Evolutionary conservation across 2,797 vertebrate genomes (phyloP).

Genomic region (Melanotaenia parkinsoni): DNA sequence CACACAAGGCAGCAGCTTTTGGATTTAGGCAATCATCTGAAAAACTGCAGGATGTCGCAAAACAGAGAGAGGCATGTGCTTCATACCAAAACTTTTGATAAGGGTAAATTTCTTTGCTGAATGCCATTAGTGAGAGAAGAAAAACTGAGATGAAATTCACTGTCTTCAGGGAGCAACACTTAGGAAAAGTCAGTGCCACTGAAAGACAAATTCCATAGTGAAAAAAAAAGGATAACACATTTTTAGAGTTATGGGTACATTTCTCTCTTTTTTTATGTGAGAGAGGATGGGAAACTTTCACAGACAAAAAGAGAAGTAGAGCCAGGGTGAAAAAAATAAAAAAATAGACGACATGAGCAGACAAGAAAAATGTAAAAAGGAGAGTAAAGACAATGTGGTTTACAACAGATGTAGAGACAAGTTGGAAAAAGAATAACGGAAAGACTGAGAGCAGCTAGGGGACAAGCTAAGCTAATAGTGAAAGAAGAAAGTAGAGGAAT

Average conservation of each 20-base stretch:
- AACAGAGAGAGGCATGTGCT: constrained; percentile 15
- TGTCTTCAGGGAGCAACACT: constrained; percentile 1
- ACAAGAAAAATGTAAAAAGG: neutral
- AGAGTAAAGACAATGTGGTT: constrained; percentile 26
- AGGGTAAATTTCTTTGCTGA: constrained; percentile 1
- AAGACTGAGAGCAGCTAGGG: neutral
- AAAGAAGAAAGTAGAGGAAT: constrained; percentile 6
- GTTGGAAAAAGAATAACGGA: constrained; percentile 7
- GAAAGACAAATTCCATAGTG: neutral
- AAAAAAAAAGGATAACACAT: constrained; percentile 14
- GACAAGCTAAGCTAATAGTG: constrained; percentile 2
- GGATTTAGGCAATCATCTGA: constrained; percentile 54
- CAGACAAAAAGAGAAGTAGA: neutral
- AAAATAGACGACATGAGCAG: neutral
- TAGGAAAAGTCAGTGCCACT: neutral
- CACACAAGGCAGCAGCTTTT: constrained; percentile 51
- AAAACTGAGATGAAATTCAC: neutral
- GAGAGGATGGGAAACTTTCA: neutral
- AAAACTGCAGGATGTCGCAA: constrained; percentile 49
- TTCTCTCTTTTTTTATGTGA: neutral
- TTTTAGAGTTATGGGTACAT: neutral
- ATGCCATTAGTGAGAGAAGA: constrained; percentile 7
- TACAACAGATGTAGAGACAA: constrained; percentile 18
- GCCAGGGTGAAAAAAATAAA: constrained; percentile 4
- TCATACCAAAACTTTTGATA: constrained; percentile 23